These are phyloP conservation scores for Rhamphomyia laevipes DNA, from an alignment of 2,888 invertebrate genomes.

Conservation along the genomic window DNA sequence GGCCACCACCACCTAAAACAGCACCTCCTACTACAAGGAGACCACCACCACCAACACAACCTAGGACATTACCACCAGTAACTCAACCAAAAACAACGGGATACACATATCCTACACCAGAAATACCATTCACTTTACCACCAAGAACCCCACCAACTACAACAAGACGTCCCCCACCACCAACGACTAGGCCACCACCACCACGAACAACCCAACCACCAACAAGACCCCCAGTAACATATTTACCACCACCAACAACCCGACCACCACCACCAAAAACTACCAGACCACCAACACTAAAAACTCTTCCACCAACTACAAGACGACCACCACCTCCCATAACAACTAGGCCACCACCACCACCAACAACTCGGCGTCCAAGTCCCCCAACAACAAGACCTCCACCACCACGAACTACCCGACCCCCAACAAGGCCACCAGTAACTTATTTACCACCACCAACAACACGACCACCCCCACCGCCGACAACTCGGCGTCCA, in stretches of 20 bases:
- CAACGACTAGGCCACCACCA: constrained; percentile 4
- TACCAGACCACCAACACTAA: not conserved
- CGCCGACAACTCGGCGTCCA: constrained; percentile 14
- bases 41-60: constrained; percentile 8
- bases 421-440: constrained; percentile 5
- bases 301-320: constrained; percentile 10
- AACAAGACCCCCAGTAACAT: constrained; percentile 5
- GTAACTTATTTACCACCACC: constrained; percentile 2
- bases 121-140: constrained; percentile 2
- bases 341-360: constrained; percentile 9
- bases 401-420: no score
- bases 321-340: constrained; percentile 13
- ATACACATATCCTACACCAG: constrained; percentile 11
- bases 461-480: constrained; percentile 9
- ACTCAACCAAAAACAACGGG: constrained; percentile 2
- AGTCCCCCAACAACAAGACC: constrained; percentile 17
- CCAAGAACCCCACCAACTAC: constrained; percentile 1
- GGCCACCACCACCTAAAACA: constrained; percentile 6
- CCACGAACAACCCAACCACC: not conserved
- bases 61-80: not conserved
- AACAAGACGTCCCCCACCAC: not conserved
- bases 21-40: no score
- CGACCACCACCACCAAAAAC: not conserved
- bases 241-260: constrained; percentile 3
- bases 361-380: constrained; percentile 12